Evolutionary conservation across 2,888 invertebrate genomes (phyloP), one percentile per base, ranked within the genome.

Genomic region (Lathronympha strigana): DNA sequence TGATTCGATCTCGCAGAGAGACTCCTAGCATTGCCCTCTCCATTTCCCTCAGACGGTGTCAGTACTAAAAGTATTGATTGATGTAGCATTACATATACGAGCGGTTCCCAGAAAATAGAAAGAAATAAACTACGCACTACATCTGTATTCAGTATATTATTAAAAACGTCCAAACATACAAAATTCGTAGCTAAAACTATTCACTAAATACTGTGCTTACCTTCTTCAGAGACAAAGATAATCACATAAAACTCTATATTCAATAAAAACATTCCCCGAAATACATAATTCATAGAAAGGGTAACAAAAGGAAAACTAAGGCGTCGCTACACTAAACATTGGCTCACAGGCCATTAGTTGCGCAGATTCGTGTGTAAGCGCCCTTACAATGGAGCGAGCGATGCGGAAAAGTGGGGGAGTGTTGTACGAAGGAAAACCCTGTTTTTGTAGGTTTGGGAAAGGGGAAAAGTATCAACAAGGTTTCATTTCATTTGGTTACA

Each of bases 261-360:
- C 19, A 57, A 50, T 40, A 57, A 63, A 63, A 55, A 63, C 47
- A 43, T 63, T 40, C 28, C 33, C 1, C 28, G 36, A 64, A 58
- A 64, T 64, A 58, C 58, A 64, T 64, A 64, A 58, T 64, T 64
- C 64, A 64, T 57, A 55, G 28, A 57, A 63, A 57, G 51, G 58
- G 58, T 43, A 60, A 53, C 63, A 43, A 57, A 60, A 49, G 45
- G 25, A 47, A 49, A 63, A 64, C 64, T 60, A 64, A 64, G 31
- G 51, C 45, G 5, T 53, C 36, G 51, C 51, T 45, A 60, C 64
- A 64, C 64, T 51, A 60, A 64, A 60, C 64, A 58, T 64, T 64
- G 58, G 45, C 50, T 51, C 45, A 64, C 64, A 64, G 64, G 45
- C 58, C 64, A 64, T 64, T 64, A 64, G 64, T 23, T 36, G 57